A percentile compares a stretch with the other conserved stretches of the same genome.
phyloP scores from a whole-genome alignment of 2,113 vertebrate genomes.

The Pomatorhinus ruficollis region DNA sequence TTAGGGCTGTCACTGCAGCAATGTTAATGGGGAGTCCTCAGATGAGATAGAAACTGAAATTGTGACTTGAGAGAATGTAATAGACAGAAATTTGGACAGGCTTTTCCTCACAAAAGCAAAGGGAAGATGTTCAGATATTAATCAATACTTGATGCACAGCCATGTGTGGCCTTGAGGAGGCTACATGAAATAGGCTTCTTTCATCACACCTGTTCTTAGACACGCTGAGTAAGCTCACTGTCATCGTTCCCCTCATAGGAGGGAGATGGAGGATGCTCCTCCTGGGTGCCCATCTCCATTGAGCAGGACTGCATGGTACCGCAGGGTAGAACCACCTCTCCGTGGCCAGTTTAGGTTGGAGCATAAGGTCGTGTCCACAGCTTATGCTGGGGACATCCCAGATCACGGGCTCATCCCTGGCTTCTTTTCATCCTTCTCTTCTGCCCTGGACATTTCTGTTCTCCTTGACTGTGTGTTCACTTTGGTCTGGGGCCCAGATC shows the following conservation, averaged over 20 bases:
- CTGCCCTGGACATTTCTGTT: not conserved
- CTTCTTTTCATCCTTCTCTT: not conserved
- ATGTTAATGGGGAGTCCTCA: not conserved
- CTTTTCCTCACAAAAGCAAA: not conserved
- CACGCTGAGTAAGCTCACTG: not conserved
- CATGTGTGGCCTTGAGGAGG: not conserved
- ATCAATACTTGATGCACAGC: not conserved
- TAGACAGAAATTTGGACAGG: not conserved
- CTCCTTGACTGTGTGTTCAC: not conserved
- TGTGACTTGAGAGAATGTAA: not conserved
- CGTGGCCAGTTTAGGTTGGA: not conserved
- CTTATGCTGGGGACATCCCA: fast-evolving
- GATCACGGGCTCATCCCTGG: fast-evolving
- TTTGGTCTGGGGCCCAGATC: not conserved
- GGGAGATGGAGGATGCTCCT: not conserved
- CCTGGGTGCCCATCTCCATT: not conserved
- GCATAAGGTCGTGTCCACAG: not conserved
- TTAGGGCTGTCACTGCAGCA: not conserved
- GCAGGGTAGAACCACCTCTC: fast-evolving
- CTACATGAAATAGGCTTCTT: not conserved
- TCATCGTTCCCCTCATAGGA: not conserved
- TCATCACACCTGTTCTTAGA: not conserved
- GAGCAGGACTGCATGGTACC: not conserved
- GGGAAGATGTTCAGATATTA: not conserved
- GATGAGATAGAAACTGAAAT: not conserved